Conservation (phyloP, 2,113 vertebrate genomes). For the Eleginops maclovinus region DNA sequence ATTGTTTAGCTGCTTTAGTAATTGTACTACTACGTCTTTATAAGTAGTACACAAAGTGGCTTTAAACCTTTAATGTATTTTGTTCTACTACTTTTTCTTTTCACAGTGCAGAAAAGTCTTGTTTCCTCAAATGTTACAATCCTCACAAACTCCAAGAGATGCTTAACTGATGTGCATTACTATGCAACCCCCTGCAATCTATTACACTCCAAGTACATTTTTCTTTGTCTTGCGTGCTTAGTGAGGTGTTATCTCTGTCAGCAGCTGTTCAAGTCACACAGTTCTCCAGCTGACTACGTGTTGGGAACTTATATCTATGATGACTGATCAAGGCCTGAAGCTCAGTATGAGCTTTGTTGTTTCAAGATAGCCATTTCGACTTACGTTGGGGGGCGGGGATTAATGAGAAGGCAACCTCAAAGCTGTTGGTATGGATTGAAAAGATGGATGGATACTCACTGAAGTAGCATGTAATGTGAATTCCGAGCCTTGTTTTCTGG, state of each 20-base stretch:
- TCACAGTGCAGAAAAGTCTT: not conserved
- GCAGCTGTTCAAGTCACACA: constrained; percentile 2
- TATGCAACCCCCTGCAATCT: not conserved
- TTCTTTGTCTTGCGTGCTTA: too few relatives aligned
- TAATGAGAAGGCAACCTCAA: not conserved
- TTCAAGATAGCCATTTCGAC: not conserved
- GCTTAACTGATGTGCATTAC: not conserved
- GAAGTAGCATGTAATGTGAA: not conserved
- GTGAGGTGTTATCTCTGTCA: not conserved
- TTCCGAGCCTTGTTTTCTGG: constrained; percentile 7
- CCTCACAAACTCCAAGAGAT: not conserved
- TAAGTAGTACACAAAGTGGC: not conserved
- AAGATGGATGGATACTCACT: not conserved
- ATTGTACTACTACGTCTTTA: not conserved
- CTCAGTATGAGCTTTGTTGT: not conserved
- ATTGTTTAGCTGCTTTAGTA: not conserved
- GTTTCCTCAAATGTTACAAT: not conserved
- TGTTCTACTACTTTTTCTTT: not conserved
- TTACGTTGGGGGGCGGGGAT: not conserved
- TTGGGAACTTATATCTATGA: not conserved
- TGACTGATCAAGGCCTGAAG: not conserved
- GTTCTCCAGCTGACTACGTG: not conserved
- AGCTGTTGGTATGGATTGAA: not conserved
- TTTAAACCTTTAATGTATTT: not conserved
- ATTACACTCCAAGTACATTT: not conserved